Conservation (phyloP, 2,797 vertebrate species). For the Taenioides sp. region DNA sequence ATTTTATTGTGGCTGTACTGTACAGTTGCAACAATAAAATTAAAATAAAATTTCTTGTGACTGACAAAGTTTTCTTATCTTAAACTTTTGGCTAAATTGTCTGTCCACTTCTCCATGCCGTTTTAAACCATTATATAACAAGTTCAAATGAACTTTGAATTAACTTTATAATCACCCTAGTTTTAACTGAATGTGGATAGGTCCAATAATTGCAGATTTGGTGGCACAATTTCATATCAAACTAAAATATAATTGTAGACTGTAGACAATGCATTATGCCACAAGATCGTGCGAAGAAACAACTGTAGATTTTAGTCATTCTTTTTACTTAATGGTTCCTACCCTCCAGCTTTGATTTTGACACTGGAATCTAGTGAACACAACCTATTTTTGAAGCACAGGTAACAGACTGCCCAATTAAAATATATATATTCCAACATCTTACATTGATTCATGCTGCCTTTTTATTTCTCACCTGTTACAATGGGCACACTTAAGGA, state of each 20-base stretch:
- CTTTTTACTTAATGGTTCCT: neutral
- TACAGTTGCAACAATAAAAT: neutral
- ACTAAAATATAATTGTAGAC: neutral
- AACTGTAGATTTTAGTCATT: neutral
- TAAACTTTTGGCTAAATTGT: neutral
- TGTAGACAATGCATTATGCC: neutral
- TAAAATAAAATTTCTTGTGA: neutral
- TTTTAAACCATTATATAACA: neutral
- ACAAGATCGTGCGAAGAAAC: neutral
- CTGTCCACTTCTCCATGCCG: neutral
- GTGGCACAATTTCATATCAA: neutral
- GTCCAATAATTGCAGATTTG: neutral
- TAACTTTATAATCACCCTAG: neutral
- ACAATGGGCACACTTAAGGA: constrained; percentile 32
- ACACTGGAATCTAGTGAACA: neutral
- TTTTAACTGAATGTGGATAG: neutral
- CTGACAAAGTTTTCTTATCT: neutral
- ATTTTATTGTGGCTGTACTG: too few species aligned
- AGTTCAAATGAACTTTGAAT: neutral
- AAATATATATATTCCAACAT: constrained; percentile 51
- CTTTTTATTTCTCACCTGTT: constrained; percentile 21
- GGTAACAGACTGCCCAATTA: constrained; percentile 45
- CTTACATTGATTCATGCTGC: constrained; percentile 55
- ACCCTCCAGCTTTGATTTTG: neutral
- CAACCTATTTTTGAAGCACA: constrained; percentile 17